Evolutionary conservation across 2,888 invertebrate genomes (phyloP).

Genomic region (Heteromyza rotundicornis): DNA sequence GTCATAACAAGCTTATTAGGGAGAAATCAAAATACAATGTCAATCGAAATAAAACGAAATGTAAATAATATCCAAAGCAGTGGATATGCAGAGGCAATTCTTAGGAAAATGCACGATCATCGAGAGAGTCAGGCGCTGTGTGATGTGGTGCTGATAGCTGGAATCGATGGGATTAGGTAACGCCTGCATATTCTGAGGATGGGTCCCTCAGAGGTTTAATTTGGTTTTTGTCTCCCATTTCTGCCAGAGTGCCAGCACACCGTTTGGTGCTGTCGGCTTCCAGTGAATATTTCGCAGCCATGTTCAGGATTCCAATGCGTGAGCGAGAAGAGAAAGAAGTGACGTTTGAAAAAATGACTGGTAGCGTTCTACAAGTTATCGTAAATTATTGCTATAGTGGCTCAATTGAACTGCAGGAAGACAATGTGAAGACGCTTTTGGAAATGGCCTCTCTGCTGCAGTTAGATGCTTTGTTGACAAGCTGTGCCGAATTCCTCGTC

Average conservation of each 20-base stretch:
- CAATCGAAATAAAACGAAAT: too few species aligned
- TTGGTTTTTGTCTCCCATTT: too few species aligned
- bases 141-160: slow-evolving; percentile 86
- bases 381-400: slow-evolving; percentile 91
- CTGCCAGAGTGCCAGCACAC: slow-evolving; percentile 81
- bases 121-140: slow-evolving; percentile 82
- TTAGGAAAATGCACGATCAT: slow-evolving; percentile 82
- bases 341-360: slow-evolving; percentile 81
- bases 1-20: too few species aligned
- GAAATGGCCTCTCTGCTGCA: slow-evolving; percentile 89
- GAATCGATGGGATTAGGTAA: slow-evolving; percentile 70
- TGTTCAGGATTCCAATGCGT: slow-evolving; percentile 88
- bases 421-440: slow-evolving; percentile 87
- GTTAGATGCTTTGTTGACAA: slow-evolving; percentile 82
- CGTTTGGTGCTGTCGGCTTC: slow-evolving; percentile 89
- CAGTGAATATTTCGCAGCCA: slow-evolving; percentile 93
- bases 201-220: too few species aligned
- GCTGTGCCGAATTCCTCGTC: slow-evolving; percentile 87
- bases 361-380: slow-evolving; percentile 82
- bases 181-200: too few species aligned
- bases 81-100: too few species aligned
- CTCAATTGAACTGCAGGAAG: slow-evolving; percentile 80
- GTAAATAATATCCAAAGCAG: too few species aligned
- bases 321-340: slow-evolving; percentile 86
- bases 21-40: too few species aligned